Conservation (phyloP, 2,113 vertebrate genomes). For the Vireo altiloquus region DNA sequence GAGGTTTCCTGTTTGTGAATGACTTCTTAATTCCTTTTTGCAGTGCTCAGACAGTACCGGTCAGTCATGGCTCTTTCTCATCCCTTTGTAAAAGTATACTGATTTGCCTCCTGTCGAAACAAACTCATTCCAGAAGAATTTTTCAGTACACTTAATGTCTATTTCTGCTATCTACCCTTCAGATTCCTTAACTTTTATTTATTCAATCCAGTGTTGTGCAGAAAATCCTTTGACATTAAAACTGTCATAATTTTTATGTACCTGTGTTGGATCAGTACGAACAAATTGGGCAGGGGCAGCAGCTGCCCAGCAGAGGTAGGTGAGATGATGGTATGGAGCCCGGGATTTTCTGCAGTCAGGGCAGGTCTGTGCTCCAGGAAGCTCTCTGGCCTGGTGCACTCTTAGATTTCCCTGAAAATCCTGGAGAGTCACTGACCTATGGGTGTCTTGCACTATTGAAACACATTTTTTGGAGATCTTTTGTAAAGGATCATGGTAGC, state of each 20-base stretch:
- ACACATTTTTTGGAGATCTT: background rate
- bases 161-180: background rate
- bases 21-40: background rate
- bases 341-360: background rate
- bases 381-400: background rate
- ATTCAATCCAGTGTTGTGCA: background rate
- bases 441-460: background rate
- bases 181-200: background rate
- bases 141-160: background rate
- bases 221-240: background rate
- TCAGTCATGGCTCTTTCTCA: background rate
- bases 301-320: background rate
- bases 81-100: background rate
- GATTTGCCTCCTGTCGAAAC: background rate
- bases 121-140: background rate
- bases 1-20: conserved; percentile 18
- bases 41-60: background rate
- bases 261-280: background rate
- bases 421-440: fast-evolving
- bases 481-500: background rate
- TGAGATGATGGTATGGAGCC: background rate
- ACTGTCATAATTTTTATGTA: fast-evolving
- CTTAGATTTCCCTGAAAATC: background rate
- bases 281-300: background rate
- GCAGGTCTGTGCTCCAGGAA: background rate